Evolutionary conservation across 1,140 invertebrate species (phyloP), one percentile per base, ranked within the genome.

Genomic region (Drosophila ohnishii): DNA sequence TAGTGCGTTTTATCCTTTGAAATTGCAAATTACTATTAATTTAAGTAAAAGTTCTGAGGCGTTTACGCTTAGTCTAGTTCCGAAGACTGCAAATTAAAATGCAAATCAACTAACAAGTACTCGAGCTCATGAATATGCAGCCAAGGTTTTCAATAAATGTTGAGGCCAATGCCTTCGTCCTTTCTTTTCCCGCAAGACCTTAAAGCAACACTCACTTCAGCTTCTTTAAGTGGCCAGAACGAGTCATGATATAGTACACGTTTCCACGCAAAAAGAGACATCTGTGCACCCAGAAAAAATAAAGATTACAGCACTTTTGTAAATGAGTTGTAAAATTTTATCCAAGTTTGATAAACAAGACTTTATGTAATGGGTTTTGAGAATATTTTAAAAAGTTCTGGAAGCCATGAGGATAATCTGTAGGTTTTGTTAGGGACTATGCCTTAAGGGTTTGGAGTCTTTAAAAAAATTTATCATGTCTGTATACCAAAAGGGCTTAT

Each of bases 71-170:
- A 9, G n/a, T 39, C 16, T 42, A 28, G 32, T 32, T 8, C 13
- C 6, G 32, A 60, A 25, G 39, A 14, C 63, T 58, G 67, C 32
- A 47, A 78, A 78, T 63, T 56, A 64, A 58, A 62, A 78, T 78
- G 59, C 66, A 78, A 78, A 78, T 78, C 16, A 62, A 60, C 37
- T 57, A 37, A 30, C 71, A 78, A 72, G 42, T 76, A 56, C 51
- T 39, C 9, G 25, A n/a, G 10, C 60, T 76, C 74, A 76, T 76
- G 74, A 76, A 76, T 76, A 76, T 76, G 56, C 65, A 77, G 50
- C 45, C 37, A 39, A 30, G 60, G 37, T 77, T 70, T 63, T 58
- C 75, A 77, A 77, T 77, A 77, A 77, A 63, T 40, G 70, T 22
- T 53, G 8, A 10, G 4, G 11, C 32, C 48, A 39, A 40, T 65